Conservation (phyloP, 2,888 invertebrate species). For the Hydrotaea diabolus region DNA sequence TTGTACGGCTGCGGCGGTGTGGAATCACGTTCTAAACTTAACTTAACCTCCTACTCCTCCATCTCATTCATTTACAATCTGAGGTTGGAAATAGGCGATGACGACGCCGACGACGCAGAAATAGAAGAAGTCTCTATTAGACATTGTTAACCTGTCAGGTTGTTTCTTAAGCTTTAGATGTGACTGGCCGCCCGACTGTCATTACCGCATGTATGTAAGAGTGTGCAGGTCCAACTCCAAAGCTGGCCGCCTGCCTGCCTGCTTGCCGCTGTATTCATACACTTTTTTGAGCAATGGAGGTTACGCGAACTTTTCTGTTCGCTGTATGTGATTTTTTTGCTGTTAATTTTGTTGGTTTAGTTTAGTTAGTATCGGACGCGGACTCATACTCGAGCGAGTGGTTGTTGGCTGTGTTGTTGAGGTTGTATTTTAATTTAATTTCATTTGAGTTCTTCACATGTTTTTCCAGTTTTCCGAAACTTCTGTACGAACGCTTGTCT, state of each 20-base stretch:
- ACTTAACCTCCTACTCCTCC: neutral
- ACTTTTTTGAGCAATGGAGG: slow-evolving; percentile 50
- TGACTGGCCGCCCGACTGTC: slow-evolving; percentile 10
- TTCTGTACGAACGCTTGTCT: slow-evolving; percentile 3
- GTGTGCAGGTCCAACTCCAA: slow-evolving; percentile 23
- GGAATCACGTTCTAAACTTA: slow-evolving; percentile 46
- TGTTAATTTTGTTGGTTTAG: slow-evolving; percentile 14
- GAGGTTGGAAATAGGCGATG: neutral
- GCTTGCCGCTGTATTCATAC: slow-evolving; percentile 9
- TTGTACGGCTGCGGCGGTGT: neutral
- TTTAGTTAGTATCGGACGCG: slow-evolving; percentile 26
- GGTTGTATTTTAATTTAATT: slow-evolving; percentile 23
- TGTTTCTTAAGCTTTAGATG: slow-evolving; percentile 19
- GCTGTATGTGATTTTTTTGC: neutral
- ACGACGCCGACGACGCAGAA: neutral
- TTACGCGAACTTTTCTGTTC: slow-evolving; percentile 49
- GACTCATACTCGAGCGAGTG: too few relatives aligned
- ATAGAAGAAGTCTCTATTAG: slow-evolving; percentile 22
- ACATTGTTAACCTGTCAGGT: slow-evolving; percentile 59
- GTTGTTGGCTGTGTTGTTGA: neutral
- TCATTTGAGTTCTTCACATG: slow-evolving; percentile 37
- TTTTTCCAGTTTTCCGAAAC: slow-evolving; percentile 45
- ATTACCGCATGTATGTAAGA: slow-evolving; percentile 7
- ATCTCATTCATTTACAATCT: slow-evolving; percentile 23
- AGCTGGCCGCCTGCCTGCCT: slow-evolving; percentile 3